Evolutionary conservation across 53 echinoderm and acorn worm genomes (phyloP), one percentile per base, ranked within the genome.

Genomic region (Holothuria leucospilota): DNA sequence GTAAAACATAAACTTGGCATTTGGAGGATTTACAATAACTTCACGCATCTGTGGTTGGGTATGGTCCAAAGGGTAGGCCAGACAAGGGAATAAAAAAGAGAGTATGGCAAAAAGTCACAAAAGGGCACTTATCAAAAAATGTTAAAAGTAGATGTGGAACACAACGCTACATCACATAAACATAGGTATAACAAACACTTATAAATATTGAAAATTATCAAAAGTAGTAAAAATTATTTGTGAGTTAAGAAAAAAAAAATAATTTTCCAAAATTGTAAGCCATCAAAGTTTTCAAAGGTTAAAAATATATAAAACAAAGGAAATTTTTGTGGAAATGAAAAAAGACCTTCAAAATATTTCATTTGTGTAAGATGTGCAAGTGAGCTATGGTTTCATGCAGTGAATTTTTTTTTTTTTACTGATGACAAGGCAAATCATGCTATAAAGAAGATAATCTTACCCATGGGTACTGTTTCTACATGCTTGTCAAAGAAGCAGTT

Each of bases 11-110:
- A 56, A 56, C 15, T 18, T 67, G 34, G 28, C 34, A 67, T 64
- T 51, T 64, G 67, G 84, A 67, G 68, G 46, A 92, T 88, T 95
- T 95, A 95, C 95, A 78, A 92, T 95, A 84, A 95, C 95, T 87
- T 95, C 92, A 85, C 89, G 89, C 89, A 95, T 86, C 95, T 92
- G 91, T 90, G 77, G 70, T 39, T 21, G 64, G 77, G 59, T 52
- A 83, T 42, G 65, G 68, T 67, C 84, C 65, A 67, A 67, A 67
- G 65, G 65, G 68, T 26, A 40, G 67, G 42, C 84, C 82, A 60
- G 41, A 82, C 65, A 64, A 41, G 40, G 82, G 82, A 82, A 82
- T 82, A 59, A 79, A 79, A 81, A 83, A 46, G 52, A 83, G 49
- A 83, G 84, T 66, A 83, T 83, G 49, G 84, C 84, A 59, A 81